These are phyloP conservation scores for Crocodylus rhombifer DNA, from an alignment of 2,797 vertebrate genomes.

Conservation along the genomic window DNA sequence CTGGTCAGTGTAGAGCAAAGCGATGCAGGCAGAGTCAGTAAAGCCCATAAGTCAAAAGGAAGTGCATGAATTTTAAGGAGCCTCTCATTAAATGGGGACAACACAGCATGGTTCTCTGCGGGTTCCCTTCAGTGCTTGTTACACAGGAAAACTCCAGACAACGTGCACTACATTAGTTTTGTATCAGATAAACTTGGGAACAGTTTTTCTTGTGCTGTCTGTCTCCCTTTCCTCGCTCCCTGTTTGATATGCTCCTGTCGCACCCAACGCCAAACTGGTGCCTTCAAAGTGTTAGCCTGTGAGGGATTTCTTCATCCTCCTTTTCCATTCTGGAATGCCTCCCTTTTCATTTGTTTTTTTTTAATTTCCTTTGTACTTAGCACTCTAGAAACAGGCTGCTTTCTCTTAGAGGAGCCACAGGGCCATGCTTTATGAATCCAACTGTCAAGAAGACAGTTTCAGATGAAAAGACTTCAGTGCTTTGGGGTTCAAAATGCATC, in stretches of 20 bases:
- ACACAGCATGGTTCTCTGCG: background rate
- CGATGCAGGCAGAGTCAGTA: background rate
- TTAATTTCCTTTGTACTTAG: too few relatives aligned
- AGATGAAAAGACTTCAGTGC: background rate
- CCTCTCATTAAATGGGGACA: background rate
- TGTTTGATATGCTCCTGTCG: background rate
- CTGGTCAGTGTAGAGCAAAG: background rate
- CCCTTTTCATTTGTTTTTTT: background rate
- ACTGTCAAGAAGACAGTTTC: background rate
- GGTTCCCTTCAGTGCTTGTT: background rate
- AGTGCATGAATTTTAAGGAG: background rate
- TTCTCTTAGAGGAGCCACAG: background rate
- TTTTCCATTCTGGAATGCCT: background rate
- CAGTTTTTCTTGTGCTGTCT: background rate
- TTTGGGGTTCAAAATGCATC: background rate
- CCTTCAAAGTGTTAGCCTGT: background rate
- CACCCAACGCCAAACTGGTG: background rate
- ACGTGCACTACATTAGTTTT: background rate
- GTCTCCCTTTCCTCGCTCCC: background rate
- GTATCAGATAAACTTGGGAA: fast-evolving
- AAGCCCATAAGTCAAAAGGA: background rate
- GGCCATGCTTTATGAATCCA: background rate
- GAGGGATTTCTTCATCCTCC: background rate
- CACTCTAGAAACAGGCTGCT: background rate
- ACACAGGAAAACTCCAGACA: background rate